Evolutionary conservation across 1,140 invertebrate species (phyloP), one percentile per base, ranked within the genome.

Genomic region (Drosophila persimilis): DNA sequence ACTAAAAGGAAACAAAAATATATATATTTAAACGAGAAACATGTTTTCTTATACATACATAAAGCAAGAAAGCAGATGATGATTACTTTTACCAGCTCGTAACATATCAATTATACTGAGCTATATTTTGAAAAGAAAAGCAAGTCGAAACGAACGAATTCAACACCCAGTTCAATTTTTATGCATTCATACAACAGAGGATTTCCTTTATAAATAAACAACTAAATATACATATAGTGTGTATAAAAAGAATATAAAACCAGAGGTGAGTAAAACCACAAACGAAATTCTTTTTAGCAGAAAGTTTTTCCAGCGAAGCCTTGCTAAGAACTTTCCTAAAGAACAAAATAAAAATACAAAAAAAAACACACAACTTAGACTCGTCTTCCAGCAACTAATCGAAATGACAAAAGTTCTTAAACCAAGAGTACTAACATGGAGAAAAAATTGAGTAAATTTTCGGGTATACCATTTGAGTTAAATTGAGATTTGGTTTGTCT

Each of bases 301-400:
- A 47, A 72, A 60, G 35, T 53, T 17, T 45, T 11, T 6, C 9
- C 17, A 52, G 20, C n/a, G 47, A 35, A 46, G 51, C 20, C 20
- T 20, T 20, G 20, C 20, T 20, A 20, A 66, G 59, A 35, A 66
- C 65, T 74, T 63, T 69, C 70, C 52, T 57, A 52, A 62, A 47
- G 31, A 9, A 9, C 31, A 39, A 39, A 13, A 39, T 39, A 39
- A 39, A 39, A 39, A 11, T 39, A 13, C 15, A 15, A 15, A 39
- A 39, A 39, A 39, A 39, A 59, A 83, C 66, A 80, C 46, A 59
- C 58, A 79, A 83, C 75, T 88, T 83, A 88, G 83, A 88, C 83
- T 88, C 75, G 83, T 88, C 83, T 88, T 88, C 83, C 83, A 88
- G 83, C 60, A 86, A 88, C 83, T 73, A 81, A 81, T 86, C 86